These are phyloP conservation scores for Tarsius wallacei DNA, from an alignment of 2,797 vertebrate genomes.

Conservation along the genomic window DNA sequence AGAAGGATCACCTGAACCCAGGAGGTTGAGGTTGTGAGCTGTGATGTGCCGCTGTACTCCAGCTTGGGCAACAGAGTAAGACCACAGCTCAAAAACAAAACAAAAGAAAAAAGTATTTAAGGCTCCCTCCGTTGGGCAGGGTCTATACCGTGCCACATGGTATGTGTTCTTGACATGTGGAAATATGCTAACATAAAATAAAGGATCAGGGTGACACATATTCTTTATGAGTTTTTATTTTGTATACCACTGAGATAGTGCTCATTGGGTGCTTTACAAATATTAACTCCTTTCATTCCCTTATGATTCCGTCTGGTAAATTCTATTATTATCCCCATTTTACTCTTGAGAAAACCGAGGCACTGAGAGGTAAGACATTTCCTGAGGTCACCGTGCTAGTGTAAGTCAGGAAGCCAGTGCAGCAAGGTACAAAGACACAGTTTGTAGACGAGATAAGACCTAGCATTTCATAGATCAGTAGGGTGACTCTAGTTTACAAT, in stretches of 20 bases:
- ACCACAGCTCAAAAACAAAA: no score
- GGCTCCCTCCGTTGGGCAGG: fast-evolving
- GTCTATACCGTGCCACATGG: fast-evolving
- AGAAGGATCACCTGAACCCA: no score
- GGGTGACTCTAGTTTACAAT: neutral
- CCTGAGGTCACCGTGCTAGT: neutral
- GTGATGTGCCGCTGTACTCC: no score
- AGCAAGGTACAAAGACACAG: neutral
- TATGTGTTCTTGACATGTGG: neutral
- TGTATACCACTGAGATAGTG: neutral
- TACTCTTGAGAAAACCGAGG: neutral
- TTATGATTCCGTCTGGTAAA: neutral
- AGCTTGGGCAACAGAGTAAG: no score
- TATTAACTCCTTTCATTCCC: neutral
- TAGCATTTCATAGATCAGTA: neutral
- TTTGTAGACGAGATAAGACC: neutral
- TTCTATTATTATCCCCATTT: neutral
- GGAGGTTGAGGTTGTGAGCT: no score
- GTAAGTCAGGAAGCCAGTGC: neutral
- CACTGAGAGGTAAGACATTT: neutral
- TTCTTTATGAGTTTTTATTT: neutral
- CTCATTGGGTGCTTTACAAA: neutral
- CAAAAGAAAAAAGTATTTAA: no score
- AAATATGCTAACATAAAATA: neutral
- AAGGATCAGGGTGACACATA: neutral